Percentiles rank a stretch among this genome's conserved stretches.
Evolutionary conservation across 2,113 vertebrate genomes (phyloP).

Genomic region (Hystrix brachyura): DNA sequence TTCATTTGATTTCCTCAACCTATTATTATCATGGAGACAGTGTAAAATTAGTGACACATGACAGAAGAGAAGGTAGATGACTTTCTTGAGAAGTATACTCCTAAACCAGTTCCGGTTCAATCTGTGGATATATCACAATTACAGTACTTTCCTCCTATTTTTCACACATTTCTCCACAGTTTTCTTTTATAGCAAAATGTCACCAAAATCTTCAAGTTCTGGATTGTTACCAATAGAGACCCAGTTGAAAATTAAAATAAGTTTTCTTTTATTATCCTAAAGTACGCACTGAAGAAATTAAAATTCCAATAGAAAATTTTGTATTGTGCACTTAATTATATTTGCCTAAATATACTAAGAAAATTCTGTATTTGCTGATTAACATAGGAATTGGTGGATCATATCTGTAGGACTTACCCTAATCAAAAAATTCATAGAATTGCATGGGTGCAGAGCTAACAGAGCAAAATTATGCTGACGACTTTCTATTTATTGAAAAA

Average conservation of each 20-base stretch:
- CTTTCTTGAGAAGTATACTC: background rate
- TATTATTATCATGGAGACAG: background rate
- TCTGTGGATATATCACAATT: background rate
- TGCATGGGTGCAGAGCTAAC: background rate
- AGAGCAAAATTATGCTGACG: background rate
- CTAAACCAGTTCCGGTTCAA: background rate
- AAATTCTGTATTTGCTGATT: background rate
- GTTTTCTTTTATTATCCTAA: slow-evolving; percentile 3
- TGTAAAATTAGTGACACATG: background rate
- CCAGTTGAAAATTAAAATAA: background rate
- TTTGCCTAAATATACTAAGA: background rate
- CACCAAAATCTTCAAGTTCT: background rate
- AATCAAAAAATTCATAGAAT: background rate
- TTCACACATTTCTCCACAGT: background rate
- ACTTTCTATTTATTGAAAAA: background rate
- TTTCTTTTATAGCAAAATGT: background rate
- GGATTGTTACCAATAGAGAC: background rate
- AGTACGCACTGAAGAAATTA: background rate
- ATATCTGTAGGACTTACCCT: background rate
- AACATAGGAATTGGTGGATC: background rate
- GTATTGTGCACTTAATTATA: background rate
- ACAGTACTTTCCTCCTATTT: background rate
- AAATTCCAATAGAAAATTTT: background rate
- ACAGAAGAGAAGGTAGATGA: background rate
- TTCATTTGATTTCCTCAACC: background rate